These are phyloP conservation scores for Pelecanus crispus DNA, from an alignment of 2,113 vertebrate species.

Conservation along the genomic window DNA sequence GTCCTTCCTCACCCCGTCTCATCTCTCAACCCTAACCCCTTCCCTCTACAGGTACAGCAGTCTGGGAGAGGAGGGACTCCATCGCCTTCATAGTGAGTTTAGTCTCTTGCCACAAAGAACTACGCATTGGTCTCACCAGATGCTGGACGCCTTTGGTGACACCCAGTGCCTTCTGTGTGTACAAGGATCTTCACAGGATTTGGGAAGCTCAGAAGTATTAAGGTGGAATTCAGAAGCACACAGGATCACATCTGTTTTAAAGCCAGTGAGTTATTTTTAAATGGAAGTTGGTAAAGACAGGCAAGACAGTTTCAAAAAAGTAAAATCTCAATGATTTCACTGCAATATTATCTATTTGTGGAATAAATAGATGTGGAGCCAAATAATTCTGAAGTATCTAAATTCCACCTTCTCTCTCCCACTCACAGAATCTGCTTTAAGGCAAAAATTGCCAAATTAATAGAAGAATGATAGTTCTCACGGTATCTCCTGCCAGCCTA, in stretches of 20 bases:
- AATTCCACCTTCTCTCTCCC: constrained; percentile 47
- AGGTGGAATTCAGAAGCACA: neutral
- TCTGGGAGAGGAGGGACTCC: neutral
- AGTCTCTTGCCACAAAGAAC: neutral
- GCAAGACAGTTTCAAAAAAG: neutral
- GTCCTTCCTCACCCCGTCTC: neutral
- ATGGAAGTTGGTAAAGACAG: neutral
- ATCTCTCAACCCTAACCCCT: neutral
- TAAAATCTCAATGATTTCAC: neutral
- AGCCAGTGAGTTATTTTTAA: neutral
- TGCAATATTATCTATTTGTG: constrained; percentile 47
- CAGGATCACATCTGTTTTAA: neutral
- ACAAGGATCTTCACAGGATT: neutral
- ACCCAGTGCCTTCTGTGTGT: neutral
- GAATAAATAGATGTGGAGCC: constrained; percentile 1
- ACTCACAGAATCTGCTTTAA: constrained; percentile 50
- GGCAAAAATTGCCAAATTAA: constrained; percentile 42
- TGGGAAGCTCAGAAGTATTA: neutral
- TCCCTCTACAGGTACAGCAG: fast-evolving
- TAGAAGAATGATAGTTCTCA: constrained; percentile 32
- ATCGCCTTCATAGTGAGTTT: neutral
- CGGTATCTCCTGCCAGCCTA: constrained; percentile 5
- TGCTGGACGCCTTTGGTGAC: neutral
- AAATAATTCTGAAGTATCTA: constrained; percentile 29
- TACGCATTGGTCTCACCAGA: neutral